Conservation (phyloP, 2,113 vertebrate species). For the Apus apus region DNA sequence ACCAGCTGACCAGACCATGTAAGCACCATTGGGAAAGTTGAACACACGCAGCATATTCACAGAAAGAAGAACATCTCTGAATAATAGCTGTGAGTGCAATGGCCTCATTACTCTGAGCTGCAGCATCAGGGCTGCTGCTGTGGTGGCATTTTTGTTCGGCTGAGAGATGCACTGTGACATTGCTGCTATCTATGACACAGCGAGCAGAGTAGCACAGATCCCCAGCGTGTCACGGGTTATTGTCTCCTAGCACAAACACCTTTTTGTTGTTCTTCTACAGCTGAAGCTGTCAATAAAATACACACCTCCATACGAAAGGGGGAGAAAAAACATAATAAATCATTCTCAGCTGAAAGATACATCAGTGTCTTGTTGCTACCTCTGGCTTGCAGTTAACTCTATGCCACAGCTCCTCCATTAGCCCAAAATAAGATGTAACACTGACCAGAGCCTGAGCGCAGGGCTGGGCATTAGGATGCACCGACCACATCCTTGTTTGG, state of each 20-base stretch:
- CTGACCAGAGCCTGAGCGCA: background rate
- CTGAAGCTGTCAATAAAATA: constrained; percentile 32
- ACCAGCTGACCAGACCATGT: background rate
- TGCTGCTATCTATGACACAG: background rate
- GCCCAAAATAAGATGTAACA: background rate
- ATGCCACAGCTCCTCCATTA: background rate
- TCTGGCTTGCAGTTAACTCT: background rate
- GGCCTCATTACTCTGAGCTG: background rate
- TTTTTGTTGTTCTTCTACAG: constrained; percentile 28
- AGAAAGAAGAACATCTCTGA: background rate
- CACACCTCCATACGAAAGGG: background rate
- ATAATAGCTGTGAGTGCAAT: background rate
- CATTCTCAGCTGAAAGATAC: background rate
- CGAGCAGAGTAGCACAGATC: constrained; percentile 2
- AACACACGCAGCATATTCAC: background rate
- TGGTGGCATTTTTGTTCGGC: background rate
- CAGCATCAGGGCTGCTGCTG: background rate
- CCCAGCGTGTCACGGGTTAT: background rate
- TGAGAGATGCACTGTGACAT: constrained; percentile 13
- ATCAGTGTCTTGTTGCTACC: background rate
- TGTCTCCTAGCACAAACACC: constrained; percentile 26
- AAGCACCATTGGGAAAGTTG: background rate
- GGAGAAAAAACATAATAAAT: background rate
- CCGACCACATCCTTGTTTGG: background rate
- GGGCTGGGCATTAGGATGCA: background rate